A percentile compares a stretch with the other conserved stretches of the same genome.
These are phyloP conservation scores for Salarias fasciatus DNA, from an alignment of 2,797 vertebrate species.

Conservation along the genomic window DNA sequence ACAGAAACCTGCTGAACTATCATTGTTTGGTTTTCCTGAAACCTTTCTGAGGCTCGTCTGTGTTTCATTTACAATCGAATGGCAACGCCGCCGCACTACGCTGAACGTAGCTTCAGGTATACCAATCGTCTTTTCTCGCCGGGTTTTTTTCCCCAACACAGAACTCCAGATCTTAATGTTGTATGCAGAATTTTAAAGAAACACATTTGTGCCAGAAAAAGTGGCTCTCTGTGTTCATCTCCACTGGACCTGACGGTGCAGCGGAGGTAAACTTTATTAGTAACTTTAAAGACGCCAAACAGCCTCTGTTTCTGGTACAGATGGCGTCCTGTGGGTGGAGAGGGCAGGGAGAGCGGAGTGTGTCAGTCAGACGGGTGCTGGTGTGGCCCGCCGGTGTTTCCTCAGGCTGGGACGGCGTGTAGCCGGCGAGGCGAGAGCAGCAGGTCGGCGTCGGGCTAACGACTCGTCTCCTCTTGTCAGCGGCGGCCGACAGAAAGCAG, in stretches of 20 bases:
- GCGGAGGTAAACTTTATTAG: too few species aligned
- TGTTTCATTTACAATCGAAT: conserved; percentile 58
- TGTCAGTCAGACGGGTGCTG: conserved; percentile 51
- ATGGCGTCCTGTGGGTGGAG: conserved; percentile 53
- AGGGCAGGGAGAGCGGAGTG: conserved; percentile 35
- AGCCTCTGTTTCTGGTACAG: conserved; percentile 29
- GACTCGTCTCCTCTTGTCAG: conserved; percentile 62
- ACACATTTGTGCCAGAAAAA: too few species aligned
- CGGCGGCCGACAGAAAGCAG: conserved; percentile 54
- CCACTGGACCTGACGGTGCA: conserved; percentile 5
- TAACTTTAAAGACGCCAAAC: too few species aligned
- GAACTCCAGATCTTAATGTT: too few species aligned
- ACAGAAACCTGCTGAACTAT: conserved; percentile 35
- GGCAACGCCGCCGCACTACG: conserved; percentile 56
- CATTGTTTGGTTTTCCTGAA: conserved; percentile 35
- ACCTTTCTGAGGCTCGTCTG: conserved; percentile 50
- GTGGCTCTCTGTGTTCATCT: not conserved
- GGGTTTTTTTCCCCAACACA: conserved; percentile 31
- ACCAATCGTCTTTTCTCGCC: conserved; percentile 41
- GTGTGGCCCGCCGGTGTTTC: conserved; percentile 40
- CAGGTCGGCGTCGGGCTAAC: conserved; percentile 63
- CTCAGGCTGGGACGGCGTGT: conserved; percentile 33
- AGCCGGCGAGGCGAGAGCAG: conserved; percentile 38
- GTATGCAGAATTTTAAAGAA: too few species aligned
- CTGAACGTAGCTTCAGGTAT: not conserved